Evolutionary conservation across 2,797 vertebrate species (phyloP).

Genomic region (Spondyliosoma cantharus): DNA sequence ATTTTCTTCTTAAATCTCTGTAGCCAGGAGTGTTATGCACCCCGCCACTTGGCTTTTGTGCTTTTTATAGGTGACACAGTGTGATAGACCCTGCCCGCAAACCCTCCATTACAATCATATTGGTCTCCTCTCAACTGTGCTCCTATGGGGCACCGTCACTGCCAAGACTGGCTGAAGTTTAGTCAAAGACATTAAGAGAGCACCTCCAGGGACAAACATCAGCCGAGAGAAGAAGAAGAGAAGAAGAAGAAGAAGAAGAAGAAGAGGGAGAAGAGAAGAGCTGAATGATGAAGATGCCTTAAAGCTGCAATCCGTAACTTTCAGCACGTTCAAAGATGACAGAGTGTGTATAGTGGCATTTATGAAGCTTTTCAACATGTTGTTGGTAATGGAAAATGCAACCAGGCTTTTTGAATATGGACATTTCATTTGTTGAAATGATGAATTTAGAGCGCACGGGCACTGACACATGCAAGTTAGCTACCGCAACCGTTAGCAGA

Average conservation of each 20-base stretch:
- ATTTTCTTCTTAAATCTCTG: conserved; percentile 32
- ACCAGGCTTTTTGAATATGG: neutral
- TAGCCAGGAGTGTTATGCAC: conserved; percentile 73
- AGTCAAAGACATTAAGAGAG: conserved; percentile 82
- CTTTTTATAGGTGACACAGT: conserved; percentile 78
- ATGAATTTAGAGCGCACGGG: neutral
- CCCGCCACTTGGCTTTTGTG: conserved; percentile 72
- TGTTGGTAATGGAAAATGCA: neutral
- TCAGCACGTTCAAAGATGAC: conserved; percentile 17
- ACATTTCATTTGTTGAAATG: neutral
- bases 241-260: neutral
- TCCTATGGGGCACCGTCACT: conserved; percentile 77
- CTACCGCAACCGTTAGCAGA: no score
- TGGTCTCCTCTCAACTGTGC: conserved; percentile 75
- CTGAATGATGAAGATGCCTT: conserved; percentile 29
- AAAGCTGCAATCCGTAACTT: conserved; percentile 39
- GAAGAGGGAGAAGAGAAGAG: neutral
- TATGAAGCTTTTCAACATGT: conserved; percentile 12
- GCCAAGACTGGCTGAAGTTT: conserved; percentile 81
- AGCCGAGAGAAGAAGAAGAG: conserved; percentile 21
- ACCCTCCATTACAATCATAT: conserved; percentile 80
- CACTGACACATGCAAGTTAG: neutral
- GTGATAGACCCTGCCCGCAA: conserved; percentile 79
- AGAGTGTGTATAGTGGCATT: neutral
- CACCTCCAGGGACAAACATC: conserved; percentile 77